phyloP scores from a whole-genome alignment of 2,113 vertebrate genomes.

The Aldabrachelys gigantea region DNA sequence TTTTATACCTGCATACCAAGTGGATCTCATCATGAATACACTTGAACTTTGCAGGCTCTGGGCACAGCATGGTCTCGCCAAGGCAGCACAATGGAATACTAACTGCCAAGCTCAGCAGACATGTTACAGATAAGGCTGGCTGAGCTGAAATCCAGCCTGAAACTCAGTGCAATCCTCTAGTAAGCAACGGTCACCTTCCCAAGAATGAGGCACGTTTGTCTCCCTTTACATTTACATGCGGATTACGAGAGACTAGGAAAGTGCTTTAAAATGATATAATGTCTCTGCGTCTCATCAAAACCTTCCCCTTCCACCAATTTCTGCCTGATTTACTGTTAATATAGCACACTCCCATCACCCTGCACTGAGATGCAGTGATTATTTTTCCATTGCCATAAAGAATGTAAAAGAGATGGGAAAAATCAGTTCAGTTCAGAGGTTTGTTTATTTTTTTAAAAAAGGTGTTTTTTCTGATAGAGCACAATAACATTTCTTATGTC shows the following conservation, averaged over 20 bases:
- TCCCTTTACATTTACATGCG: slow-evolving; percentile 80
- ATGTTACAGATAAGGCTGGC: background rate
- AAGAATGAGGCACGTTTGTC: slow-evolving; percentile 41
- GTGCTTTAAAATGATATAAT: slow-evolving; percentile 81
- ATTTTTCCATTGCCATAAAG: slow-evolving; percentile 80
- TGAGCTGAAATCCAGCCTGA: background rate
- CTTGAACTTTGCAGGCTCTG: background rate
- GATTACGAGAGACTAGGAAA: slow-evolving; percentile 79
- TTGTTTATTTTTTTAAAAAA: slow-evolving; percentile 53
- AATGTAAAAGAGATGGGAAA: slow-evolving; percentile 78
- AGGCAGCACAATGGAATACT: background rate
- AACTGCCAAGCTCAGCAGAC: background rate
- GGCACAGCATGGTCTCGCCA: background rate
- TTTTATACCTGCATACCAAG: background rate
- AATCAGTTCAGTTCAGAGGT: slow-evolving; percentile 80
- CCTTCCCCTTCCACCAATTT: slow-evolving; percentile 78
- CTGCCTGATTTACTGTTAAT: slow-evolving; percentile 80
- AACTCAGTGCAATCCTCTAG: background rate
- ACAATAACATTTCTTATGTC: slow-evolving; percentile 30
- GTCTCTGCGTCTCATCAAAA: slow-evolving; percentile 80
- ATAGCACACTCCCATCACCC: slow-evolving; percentile 76
- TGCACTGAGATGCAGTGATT: slow-evolving; percentile 75
- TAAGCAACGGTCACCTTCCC: slow-evolving; percentile 33
- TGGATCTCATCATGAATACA: background rate
- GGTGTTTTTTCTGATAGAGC: slow-evolving; percentile 32